Base-by-base conservation (phyloP, 2,113 vertebrate genomes). In the Willisornis vidua region DNA sequence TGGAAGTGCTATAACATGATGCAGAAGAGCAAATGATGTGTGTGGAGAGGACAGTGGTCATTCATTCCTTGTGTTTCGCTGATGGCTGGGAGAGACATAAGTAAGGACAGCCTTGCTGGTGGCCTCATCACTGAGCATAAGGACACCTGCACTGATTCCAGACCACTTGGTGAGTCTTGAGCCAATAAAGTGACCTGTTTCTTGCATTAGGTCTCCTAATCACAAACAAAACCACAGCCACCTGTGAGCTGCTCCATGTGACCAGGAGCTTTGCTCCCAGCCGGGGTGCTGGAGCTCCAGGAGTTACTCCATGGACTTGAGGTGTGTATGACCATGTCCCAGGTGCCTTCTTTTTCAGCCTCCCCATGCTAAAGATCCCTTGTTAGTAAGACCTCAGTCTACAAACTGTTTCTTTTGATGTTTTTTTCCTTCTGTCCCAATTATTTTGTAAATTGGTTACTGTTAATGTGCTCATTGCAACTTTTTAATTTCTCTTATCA, bases 241-340 rank as follows among this genome's bases (percentile, higher is more conserved):
- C 3, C 16, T 62, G 12, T n/a, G 20, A 58, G 4, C 18, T 37
- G 0, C 9, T 45, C 11, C 3, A 0, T 17, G 45, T 19, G n/a
- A 5, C 9, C 4, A 14, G n/a, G 9, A 37, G 55, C 57, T 81
- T 18, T 77, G 58, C 54, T 86, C 28, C 33, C 35, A 39, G 7
- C 7, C 18, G 4, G 9, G 0, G 18, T 7, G 11, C 14, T 3
- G 31, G 5, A 9, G 25, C 19, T 26, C 54, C 7, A 0, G 3
- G 33, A 12, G 25, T 18, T 37, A 2, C 12, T 51, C 25, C 2
- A 4, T 7, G 33, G 63, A 24, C 29, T 1, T 7, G 15, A 59
- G 49, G 7, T 23, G 23, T 15, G 19, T 12, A 39, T 29, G 41
- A 10, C 29, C 13, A 1, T 14, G 4, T 39, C 39, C 24, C 26